Conservation (phyloP, 2,797 vertebrate species). For the Heliangelus exortis region DNA sequence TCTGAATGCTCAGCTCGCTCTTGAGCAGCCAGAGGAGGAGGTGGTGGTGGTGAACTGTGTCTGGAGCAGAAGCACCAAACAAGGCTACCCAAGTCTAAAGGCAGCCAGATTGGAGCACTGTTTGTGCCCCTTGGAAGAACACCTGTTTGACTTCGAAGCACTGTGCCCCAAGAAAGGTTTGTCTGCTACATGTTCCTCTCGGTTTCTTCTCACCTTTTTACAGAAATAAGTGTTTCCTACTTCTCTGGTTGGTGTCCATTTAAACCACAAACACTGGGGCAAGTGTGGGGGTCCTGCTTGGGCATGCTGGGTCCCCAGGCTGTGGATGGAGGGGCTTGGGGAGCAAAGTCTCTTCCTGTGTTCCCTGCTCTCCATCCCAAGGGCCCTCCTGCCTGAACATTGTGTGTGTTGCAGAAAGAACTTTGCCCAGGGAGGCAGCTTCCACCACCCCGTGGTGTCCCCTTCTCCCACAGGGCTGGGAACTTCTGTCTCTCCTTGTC, state of each 20-base stretch:
- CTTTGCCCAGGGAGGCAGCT: neutral
- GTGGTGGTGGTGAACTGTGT: no score
- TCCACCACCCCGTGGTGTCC: neutral
- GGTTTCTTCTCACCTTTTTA: neutral
- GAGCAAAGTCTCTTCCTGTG: neutral
- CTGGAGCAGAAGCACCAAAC: no score
- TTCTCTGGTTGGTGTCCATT: neutral
- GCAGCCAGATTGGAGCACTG: no score
- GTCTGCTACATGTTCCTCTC: neutral
- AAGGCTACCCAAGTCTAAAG: no score
- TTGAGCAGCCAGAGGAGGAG: no score
- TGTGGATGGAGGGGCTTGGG: fast-evolving
- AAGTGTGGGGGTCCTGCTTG: fast-evolving
- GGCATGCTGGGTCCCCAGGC: fast-evolving
- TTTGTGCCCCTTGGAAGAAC: no score
- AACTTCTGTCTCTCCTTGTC: neutral
- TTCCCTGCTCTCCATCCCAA: neutral
- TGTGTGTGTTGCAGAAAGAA: fast-evolving
- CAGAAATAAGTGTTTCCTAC: neutral
- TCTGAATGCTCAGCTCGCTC: no score
- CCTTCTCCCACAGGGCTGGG: neutral
- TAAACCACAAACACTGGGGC: fast-evolving
- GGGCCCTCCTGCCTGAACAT: neutral
- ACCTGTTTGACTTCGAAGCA: no score
- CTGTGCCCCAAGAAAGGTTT: no score